phyloP scores from a whole-genome alignment of 2,888 invertebrate species.

The Diabrotica balteata region DNA sequence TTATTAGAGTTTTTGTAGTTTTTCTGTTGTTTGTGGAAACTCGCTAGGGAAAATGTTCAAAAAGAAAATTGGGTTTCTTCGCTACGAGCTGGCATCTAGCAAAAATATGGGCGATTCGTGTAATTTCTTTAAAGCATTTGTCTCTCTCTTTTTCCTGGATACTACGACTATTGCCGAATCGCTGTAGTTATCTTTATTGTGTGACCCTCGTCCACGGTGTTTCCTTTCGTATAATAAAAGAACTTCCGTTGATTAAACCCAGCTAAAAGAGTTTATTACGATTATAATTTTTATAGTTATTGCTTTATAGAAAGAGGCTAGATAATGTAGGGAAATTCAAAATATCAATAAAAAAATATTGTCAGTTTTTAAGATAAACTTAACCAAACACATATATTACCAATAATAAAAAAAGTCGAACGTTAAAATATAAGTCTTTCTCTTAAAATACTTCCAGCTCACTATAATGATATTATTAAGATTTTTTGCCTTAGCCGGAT shows the following conservation, averaged over 20 bases:
- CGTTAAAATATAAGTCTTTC: too few relatives aligned
- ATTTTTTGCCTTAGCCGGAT: too few relatives aligned
- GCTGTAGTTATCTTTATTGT: neutral
- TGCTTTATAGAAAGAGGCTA: too few relatives aligned
- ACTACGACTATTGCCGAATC: neutral
- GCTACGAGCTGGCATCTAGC: constrained; percentile 17
- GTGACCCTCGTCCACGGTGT: neutral
- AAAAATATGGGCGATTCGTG: constrained; percentile 20
- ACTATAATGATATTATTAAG: too few relatives aligned
- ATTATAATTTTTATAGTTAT: too few relatives aligned
- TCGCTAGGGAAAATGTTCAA: constrained; percentile 24
- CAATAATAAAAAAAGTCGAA: too few relatives aligned
- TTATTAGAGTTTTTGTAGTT: constrained; percentile 31
- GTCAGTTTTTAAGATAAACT: too few relatives aligned
- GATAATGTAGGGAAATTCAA: too few relatives aligned
- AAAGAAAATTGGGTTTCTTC: constrained; percentile 29
- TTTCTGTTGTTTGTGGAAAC: constrained; percentile 26
- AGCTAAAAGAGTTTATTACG: too few relatives aligned
- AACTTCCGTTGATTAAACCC: neutral
- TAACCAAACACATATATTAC: too few relatives aligned
- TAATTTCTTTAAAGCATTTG: constrained; percentile 21
- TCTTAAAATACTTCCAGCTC: too few relatives aligned
- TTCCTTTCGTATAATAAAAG: neutral
- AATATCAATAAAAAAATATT: too few relatives aligned
- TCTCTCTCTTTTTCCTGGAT: neutral